These are phyloP conservation scores for Sitobion miscanthi DNA, from an alignment of 1,140 invertebrate species.

Conservation along the genomic window DNA sequence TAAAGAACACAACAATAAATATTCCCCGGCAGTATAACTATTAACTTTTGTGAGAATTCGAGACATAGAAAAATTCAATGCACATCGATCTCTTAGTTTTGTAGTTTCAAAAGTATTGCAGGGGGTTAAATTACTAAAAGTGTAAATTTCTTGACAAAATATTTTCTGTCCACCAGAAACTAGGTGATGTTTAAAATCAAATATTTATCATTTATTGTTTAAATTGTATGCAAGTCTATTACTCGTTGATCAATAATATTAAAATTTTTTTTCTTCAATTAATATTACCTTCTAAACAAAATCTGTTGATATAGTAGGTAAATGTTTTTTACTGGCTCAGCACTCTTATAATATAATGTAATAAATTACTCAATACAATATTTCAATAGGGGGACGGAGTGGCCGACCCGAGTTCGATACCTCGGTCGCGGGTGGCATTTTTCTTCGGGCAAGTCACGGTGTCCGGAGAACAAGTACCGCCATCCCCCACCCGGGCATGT, in stretches of 20 bases:
- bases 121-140: not conserved
- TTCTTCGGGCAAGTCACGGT: too few relatives aligned
- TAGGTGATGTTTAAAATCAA: not conserved
- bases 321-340: too few relatives aligned
- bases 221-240: not conserved
- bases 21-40: not conserved
- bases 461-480: too few relatives aligned
- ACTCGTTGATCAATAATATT: not conserved
- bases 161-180: not conserved
- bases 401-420: too few relatives aligned
- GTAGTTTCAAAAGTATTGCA: not conserved
- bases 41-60: not conserved
- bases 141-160: not conserved
- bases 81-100: not conserved
- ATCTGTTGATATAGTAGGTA: too few relatives aligned
- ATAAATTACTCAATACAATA: not conserved
- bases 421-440: too few relatives aligned
- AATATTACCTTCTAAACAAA: not conserved
- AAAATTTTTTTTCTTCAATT: not conserved
- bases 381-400: not conserved
- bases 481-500: too few relatives aligned
- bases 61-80: not conserved
- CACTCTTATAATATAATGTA: too few relatives aligned
- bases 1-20: conserved; percentile 17
- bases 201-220: not conserved